A percentile compares a stretch with the other conserved stretches of the same genome.
phyloP scores from a whole-genome alignment of 2,797 vertebrate genomes.

The Hipposideros larvatus region DNA sequence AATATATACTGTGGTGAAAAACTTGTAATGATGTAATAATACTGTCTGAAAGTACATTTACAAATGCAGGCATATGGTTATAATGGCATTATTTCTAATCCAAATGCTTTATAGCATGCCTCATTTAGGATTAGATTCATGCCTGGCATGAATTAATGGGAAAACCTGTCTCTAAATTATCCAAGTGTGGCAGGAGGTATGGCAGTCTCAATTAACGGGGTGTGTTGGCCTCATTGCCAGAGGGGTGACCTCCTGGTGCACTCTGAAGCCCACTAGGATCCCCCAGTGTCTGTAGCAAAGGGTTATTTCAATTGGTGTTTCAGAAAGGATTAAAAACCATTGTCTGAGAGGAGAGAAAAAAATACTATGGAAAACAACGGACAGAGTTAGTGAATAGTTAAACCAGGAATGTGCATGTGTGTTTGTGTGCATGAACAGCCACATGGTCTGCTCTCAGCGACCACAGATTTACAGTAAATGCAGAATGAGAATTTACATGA shows the following conservation, averaged over 20 bases:
- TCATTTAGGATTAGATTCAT: slow-evolving; percentile 76
- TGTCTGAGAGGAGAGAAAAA: neutral
- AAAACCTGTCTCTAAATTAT: slow-evolving; percentile 72
- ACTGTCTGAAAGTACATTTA: slow-evolving; percentile 59
- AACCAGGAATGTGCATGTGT: neutral
- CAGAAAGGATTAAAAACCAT: slow-evolving; percentile 5
- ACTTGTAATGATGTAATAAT: neutral
- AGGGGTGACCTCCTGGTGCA: slow-evolving; percentile 19
- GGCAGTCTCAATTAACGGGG: slow-evolving; percentile 35
- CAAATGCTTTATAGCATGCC: slow-evolving; percentile 77
- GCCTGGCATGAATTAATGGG: slow-evolving; percentile 70
- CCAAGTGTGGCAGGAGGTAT: slow-evolving; percentile 73
- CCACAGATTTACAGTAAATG: neutral
- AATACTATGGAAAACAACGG: neutral
- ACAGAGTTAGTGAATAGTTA: neutral
- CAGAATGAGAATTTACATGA: slow-evolving; percentile 23
- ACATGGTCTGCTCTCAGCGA: neutral
- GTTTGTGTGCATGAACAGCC: neutral
- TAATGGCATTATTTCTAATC: slow-evolving; percentile 73
- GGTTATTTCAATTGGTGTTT: slow-evolving; percentile 1
- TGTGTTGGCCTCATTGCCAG: slow-evolving; percentile 49
- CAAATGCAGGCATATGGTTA: slow-evolving; percentile 73
- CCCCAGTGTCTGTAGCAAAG: neutral
- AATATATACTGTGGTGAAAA: slow-evolving; percentile 39
- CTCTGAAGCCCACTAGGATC: slow-evolving; percentile 20